phyloP scores from a whole-genome alignment of 2,113 vertebrate species.

The cat (Felis catus) region F.catus_Fca126_mat1.0 CM031412.1:118585501-118586000 shows the following conservation, averaged over 20 bases:
- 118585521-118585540: not conserved
- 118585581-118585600: not conserved
- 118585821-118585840: not conserved
- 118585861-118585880: not conserved
- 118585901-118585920: not conserved
- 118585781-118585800: not conserved
- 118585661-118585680: not conserved
- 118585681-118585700: not conserved
- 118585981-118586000: not conserved
- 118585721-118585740: not conserved
- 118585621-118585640: not conserved
- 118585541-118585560: not conserved
- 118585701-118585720: not conserved
- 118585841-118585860: not conserved
- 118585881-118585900: not conserved
- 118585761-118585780: not conserved
- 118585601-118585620: not conserved
- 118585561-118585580: not conserved
- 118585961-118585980: not conserved
- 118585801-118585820: not conserved
- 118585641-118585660: constrained; percentile 37
- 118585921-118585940: not conserved
- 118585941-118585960: not conserved
- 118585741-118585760: not conserved
- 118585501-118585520: fast-evolving